Percentiles rank a stretch among this genome's conserved stretches.
These are phyloP conservation scores for Willowsia nigromaculata DNA, from an alignment of 2,888 invertebrate genomes.

Conservation along the genomic window DNA sequence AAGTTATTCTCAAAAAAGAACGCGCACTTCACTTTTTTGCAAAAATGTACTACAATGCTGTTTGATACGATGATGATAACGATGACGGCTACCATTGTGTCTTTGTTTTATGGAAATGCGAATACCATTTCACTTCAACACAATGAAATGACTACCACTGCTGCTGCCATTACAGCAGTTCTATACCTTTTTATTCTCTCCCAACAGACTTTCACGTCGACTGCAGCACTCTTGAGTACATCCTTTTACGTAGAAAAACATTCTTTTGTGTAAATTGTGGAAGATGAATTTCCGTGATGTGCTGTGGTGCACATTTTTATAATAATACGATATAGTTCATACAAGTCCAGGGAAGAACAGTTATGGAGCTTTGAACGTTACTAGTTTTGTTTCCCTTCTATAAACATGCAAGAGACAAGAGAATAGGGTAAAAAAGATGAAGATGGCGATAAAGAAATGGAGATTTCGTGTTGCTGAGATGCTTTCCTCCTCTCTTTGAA, in stretches of 20 bases:
- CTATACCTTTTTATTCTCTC: slow-evolving; percentile 42
- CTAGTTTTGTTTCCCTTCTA: background rate
- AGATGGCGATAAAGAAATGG: slow-evolving; percentile 60
- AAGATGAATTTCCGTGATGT: slow-evolving; percentile 45
- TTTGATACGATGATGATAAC: background rate
- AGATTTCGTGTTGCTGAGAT: slow-evolving; percentile 53
- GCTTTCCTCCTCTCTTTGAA: slow-evolving; percentile 23
- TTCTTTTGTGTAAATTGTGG: slow-evolving; percentile 25
- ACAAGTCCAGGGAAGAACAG: background rate
- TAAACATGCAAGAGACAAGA: background rate
- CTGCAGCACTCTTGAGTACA: slow-evolving; percentile 35
- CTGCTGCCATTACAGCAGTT: background rate
- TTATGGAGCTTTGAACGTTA: background rate
- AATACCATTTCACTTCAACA: slow-evolving; percentile 39
- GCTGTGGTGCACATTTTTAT: slow-evolving; percentile 18
- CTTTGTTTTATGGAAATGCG: slow-evolving; percentile 47
- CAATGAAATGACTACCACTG: background rate
- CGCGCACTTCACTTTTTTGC: background rate
- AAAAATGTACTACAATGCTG: background rate
- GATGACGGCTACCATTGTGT: slow-evolving; percentile 20
- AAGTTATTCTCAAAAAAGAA: background rate
- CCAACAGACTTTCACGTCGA: slow-evolving; percentile 36
- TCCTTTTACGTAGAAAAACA: slow-evolving; percentile 1
- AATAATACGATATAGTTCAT: slow-evolving; percentile 3
- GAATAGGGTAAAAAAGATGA: background rate